Evolutionary conservation across 2,888 invertebrate species (phyloP), one percentile per base, ranked within the genome.

Genomic region (Drosophila subquinaria): DNA sequence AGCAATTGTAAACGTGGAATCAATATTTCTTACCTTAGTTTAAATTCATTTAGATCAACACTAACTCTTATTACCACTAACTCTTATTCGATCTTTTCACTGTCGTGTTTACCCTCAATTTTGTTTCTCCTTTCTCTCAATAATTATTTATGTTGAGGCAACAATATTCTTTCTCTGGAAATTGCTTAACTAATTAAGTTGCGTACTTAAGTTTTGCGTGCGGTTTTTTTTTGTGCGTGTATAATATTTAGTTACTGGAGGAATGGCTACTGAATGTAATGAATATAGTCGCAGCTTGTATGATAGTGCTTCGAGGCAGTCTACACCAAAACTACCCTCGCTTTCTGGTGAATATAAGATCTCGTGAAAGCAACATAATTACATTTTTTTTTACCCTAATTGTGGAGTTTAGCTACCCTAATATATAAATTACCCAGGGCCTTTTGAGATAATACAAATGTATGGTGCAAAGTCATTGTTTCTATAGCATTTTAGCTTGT

Each of bases 181-280:
- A 73, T 70, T 65, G 61, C 51, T 76, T 72, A 66, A 65, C 78
- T 84, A 84, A 85, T 85, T 80, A 86, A 85, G 80, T 70, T 74
- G 83, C 74, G 47, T 69, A 72, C 68, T 69, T 79, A 56, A 70
- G 74, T 66, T 61, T 52, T 48, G 73, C 66, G 69, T 74, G 76
- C 68, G 70, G 70, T 67, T 42, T 47, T 53, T 52, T 51, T 42
- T 23, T 56, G 52, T 63, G 63, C 60, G 73, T 68, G 52, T 62
- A 23, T 11, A 9, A 45, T 23, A 10, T 30, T 11, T n/a, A 30
- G 36, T 45, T 15, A 48, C 20, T 55, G 40, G 30, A n/a, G 69
- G 69, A 56, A 60, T 60, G 74, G 36, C 66, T 35, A 35, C 63
- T 63, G 75, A 23, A n/a, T 45, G 42, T 72, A 70, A 76, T 79